Evolutionary conservation across 2,113 vertebrate genomes (phyloP), one percentile per base, ranked within the genome.

Genomic region (Mus musculus): DNA sequence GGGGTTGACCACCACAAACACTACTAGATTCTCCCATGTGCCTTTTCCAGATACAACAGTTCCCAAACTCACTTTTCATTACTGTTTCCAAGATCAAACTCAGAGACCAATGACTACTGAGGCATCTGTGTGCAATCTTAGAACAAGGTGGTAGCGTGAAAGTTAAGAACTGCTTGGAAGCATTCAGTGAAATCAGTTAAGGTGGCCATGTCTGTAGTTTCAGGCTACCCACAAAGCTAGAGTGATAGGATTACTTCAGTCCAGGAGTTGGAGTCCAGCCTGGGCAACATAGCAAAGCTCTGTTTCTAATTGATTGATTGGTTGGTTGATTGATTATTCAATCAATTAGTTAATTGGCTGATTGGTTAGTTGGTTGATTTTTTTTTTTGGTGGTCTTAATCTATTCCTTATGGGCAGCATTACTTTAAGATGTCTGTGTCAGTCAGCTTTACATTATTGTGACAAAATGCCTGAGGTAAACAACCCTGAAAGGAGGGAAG

Each of bases 121-220:
- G 42, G 19, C 22, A 13, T 78, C 65, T 13, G 19, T 49, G 22
- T 59, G 4, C 4, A n/a, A 36, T 56, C 24, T 61, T 81, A 81
- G 42, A 89, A 80, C 17, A 65, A 81, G 24, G 33, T 22, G 1
- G 22, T 54, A 59, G 10, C 30, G 17, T 49, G 81, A 36, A 84
- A 90, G 36, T 81, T 39, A 61, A 94, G 77, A 94, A 56, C 46
- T 81, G 90, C 30, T 78, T 90, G 24, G 73, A 96, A 90, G 67
- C 46, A 24, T 82, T 33, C 42, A 4, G 13, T 69, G 30, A 49
- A 72, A 11, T 22, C 46, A 22, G 63, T 46, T 65, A 52, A 16
- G 46, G 65, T 26, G 30, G 5, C 49, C 30, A 33, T 26, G 49
- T 5, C 85, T 65, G 0, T 12, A 14, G 11, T 36, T 33, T 12